Evolutionary conservation across 2,888 invertebrate species (phyloP).

Genomic region (Dusona sp.): DNA sequence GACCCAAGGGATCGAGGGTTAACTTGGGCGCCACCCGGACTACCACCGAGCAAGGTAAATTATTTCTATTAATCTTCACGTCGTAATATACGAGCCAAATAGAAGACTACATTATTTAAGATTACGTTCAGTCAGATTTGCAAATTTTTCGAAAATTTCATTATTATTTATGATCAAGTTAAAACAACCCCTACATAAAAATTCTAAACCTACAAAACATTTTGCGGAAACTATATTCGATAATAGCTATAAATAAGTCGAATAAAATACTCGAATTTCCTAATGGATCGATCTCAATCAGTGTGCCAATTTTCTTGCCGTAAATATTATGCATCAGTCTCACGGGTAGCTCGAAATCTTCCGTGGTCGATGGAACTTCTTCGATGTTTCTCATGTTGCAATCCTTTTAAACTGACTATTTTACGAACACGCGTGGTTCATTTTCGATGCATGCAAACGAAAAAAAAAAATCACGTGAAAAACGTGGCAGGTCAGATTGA

Average conservation of each 20-base stretch:
- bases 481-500: not conserved
- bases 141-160: not conserved
- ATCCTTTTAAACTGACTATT: constrained; percentile 29
- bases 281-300: constrained; percentile 54
- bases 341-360: constrained; percentile 11
- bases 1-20: constrained; percentile 89
- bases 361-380: constrained; percentile 39
- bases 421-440: constrained; percentile 50
- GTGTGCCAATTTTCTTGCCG: constrained; percentile 48
- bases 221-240: not conserved
- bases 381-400: constrained; percentile 28
- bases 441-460: constrained; percentile 36
- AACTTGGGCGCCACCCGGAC: constrained; percentile 91
- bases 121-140: not conserved
- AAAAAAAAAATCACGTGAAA: not conserved
- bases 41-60: constrained; percentile 84
- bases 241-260: not conserved
- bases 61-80: not conserved
- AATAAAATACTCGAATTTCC: constrained; percentile 10
- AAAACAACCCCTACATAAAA: not conserved
- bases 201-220: not conserved
- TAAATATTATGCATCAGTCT: constrained; percentile 57
- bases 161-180: not conserved
- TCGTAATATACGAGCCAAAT: no score
- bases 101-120: not conserved